Base-by-base conservation (phyloP, 2,888 invertebrate genomes). In the Drosophila percnosoma region DNA sequence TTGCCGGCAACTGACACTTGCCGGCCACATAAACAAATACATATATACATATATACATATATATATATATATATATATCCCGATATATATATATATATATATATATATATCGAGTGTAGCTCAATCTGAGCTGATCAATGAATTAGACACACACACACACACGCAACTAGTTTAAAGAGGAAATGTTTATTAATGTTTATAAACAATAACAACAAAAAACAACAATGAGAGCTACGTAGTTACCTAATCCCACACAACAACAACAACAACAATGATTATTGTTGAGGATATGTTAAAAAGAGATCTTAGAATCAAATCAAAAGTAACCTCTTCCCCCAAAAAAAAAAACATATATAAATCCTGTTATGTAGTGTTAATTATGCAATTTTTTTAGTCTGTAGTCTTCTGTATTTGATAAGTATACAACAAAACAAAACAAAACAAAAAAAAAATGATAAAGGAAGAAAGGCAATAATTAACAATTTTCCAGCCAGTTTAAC, bases 191-290 rank as follows among this genome's bases (percentile, higher is more conserved):
- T 38, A 52, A 57, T 55, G 58, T 68, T 73, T 38, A 62, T 58
- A 15, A 38, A 55, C 36, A 34, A 36, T 27, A 11, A 61, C 13
- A 63, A 65, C 53, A 60, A 67, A 57, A 57, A 18, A 21, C 38
- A 73, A 68, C 54, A 76, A 75, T 65, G 89, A 85, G 90, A 92
- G 92, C 92, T 92, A 92, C 92, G 92, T 92, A 92, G 92, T 92
- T 92, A 92, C 92, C 92, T 92, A 90, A 82, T 85, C 75, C 90
- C 92, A 86, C 87, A 42, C 29, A 55, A 57, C n/a, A 53, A 71
- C 64, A 73, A 69, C 24, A 34, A 62, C 45, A 55, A 58, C 27
- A 57, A 61, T 15, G 73, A 57, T 8, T 31, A 53, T 40, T 34
- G 31, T n/a, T 21, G 59, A n/a, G 40, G 48, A 53, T 59, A 52